phyloP scores from a whole-genome alignment of 2,888 invertebrate genomes.

The Cacoxenus indagator region DNA sequence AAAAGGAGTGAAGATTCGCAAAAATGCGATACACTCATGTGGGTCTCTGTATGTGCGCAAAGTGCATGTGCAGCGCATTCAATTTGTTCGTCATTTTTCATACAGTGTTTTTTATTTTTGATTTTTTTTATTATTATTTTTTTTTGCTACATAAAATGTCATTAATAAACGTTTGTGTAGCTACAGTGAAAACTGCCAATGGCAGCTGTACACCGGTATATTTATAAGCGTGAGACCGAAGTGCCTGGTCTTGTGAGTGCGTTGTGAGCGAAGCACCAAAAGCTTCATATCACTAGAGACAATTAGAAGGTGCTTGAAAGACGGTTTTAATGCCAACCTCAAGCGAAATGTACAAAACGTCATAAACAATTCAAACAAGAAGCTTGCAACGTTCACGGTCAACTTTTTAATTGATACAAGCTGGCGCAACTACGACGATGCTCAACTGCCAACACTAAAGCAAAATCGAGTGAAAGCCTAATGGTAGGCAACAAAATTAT shows the following conservation, averaged over 20 bases:
- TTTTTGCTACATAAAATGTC: neutral
- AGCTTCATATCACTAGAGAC: too few species aligned
- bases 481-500: neutral
- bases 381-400: constrained; percentile 6
- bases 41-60: too few species aligned
- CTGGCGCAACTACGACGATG: neutral
- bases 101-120: neutral
- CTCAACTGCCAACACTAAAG: neutral
- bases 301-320: too few species aligned
- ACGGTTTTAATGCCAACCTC: too few species aligned
- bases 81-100: neutral
- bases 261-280: too few species aligned
- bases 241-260: too few species aligned
- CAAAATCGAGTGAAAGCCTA: neutral
- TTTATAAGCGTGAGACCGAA: too few species aligned
- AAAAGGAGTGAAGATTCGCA: too few species aligned
- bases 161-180: neutral
- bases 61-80: too few species aligned
- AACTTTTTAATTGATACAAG: constrained; percentile 20
- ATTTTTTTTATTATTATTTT: neutral
- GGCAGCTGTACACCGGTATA: neutral
- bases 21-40: too few species aligned
- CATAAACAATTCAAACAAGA: too few species aligned
- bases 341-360: too few species aligned
- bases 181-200: neutral